Evolutionary conservation across 2,888 invertebrate genomes (phyloP), one percentile per base, ranked within the genome.

Genomic region (Sepiola atlantica): DNA sequence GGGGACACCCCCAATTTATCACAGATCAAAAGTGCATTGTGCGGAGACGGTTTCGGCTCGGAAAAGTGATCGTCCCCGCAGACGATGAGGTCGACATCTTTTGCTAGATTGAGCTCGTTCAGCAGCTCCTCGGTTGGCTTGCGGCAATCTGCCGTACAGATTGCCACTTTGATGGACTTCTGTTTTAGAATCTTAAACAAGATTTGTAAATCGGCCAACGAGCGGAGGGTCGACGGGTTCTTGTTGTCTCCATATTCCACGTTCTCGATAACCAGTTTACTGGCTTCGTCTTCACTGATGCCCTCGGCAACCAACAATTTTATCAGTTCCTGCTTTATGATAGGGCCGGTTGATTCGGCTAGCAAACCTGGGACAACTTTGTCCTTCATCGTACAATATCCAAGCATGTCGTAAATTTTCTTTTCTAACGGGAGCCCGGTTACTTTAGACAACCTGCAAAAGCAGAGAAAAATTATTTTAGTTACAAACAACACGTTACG

Each of bases 121-220:
- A 97, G 94, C 0, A 96, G 95, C 35, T 95, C 94, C 35, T 95
- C 55, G 14, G 96, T 96, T 14, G 96, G 96, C 54, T 96, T 95
- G 28, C 97, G 95, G 94, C 97, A 97, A 95, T 97, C 97, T 32
- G 97, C 97, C 0, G 97, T 97, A 94, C 97, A 97, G 35, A 97
- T 96, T 57, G 97, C 97, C 94, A 97, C 97, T 95, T 97, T 97
- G 35, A 97, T 96, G 90, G 96, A 96, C 95, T 97, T 96, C 54
- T 95, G 95, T 94, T 97, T 97, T 10, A 97, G 96, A 61, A 97
- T 96, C 93, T 96, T 95, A 95, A 97, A 97, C 94, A 97, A 95
- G 10, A 96, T 96, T 92, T 96, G 95, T n/a, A 97, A 95, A 94
- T 97, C 97, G 45, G 97, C 96, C 21, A 97, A 95, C 55, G 97